Conservation (phyloP, 2,888 invertebrate genomes). For the Smittia aterrima region DNA sequence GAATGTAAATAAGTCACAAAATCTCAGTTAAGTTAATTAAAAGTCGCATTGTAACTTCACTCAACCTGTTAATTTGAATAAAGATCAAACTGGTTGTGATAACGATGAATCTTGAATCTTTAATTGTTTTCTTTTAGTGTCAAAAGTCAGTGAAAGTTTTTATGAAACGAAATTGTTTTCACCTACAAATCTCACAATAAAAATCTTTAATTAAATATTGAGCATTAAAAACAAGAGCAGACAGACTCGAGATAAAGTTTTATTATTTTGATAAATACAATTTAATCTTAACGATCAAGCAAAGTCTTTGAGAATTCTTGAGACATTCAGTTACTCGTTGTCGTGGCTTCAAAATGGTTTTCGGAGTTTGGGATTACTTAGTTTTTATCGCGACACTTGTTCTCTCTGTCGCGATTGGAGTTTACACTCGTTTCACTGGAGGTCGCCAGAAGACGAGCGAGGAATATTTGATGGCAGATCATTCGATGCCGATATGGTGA, state of each 20-base stretch:
- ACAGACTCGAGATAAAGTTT: no score
- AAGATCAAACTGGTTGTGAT: constrained; percentile 11
- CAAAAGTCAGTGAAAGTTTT: no score
- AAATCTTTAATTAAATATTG: no score
- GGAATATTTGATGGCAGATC: constrained; percentile 48
- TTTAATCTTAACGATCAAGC: no score
- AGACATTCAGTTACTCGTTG: no score
- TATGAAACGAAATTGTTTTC: no score
- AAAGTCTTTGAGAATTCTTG: no score
- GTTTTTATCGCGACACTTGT: constrained; percentile 69
- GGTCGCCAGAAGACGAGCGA: constrained; percentile 53
- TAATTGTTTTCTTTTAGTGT: not conserved
- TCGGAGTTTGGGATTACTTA: constrained; percentile 66
- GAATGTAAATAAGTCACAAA: not conserved
- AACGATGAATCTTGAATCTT: not conserved
- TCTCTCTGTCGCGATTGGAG: constrained; percentile 72
- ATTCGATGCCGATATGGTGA: constrained; percentile 13
- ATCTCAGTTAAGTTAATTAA: not conserved
- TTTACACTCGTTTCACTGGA: constrained; percentile 61
- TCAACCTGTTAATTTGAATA: not conserved
- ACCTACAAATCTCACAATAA: no score
- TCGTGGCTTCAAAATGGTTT: constrained; percentile 25
- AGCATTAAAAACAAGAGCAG: no score
- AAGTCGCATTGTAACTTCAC: not conserved
- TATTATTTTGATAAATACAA: no score